Base-by-base conservation (phyloP, 2,113 vertebrate genomes). In the Vulpes vulpes region DNA sequence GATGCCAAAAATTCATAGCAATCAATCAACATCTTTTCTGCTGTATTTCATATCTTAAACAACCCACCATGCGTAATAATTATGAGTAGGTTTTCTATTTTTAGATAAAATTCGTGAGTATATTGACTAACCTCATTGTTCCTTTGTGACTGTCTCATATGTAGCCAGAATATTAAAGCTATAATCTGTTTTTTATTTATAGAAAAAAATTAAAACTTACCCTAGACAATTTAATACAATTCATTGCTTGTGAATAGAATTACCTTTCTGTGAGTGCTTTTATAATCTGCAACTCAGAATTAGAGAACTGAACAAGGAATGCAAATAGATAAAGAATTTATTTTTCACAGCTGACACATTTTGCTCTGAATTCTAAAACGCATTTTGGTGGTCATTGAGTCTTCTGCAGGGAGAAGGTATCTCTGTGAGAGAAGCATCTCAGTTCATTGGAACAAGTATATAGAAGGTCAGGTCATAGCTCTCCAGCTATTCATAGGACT, bases 21-120 rank as follows among this genome's bases (percentile, higher is more conserved):
- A 98, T 98, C 97, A 98, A 98, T 99, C 98, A 98, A 62, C 74
- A 11, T 92, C 73, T 98, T 96, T 97, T 87, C 74, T 38, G 5
- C 88, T 96, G 17, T 90, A 97, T 98, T 97, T 98, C 0, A 0
- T 96, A 91, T 97, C 82, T 96, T 98, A 97, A 98, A 84, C 87
- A 96, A 88, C 23, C 32, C 30, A 94, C 35, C 3, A 38, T 38
- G 55, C 43, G 35, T 97, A 96, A 97, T 98, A 96, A 98, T 97
- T 97, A 76, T 94, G 91, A 97, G 69, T 90, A 97, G 14, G 22
- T 59, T 95, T 92, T 96, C 60, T 49, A 80, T 89, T 95, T 95
- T 97, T 88, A 97, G 93, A 83, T 91, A 96, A 88, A 97, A 82
- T 96, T 97, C 32, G 86, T 78, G 15, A 15, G 60, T 98, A 2